These are phyloP conservation scores for Lipotes vexillifer DNA, from an alignment of 2,113 vertebrate genomes.

Conservation along the genomic window DNA sequence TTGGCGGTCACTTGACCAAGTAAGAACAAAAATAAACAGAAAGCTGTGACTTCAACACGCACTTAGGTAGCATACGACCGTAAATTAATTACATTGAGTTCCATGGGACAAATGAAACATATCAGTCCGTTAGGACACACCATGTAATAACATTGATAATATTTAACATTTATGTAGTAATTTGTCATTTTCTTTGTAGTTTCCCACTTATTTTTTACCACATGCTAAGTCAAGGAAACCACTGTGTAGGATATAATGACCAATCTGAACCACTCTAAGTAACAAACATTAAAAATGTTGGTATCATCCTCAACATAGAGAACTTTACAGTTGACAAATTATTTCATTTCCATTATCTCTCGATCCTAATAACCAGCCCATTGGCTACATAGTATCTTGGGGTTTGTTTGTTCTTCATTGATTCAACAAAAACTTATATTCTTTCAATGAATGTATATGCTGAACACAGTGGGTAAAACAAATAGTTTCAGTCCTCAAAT, in stretches of 20 bases:
- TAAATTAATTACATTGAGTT: conserved; percentile 3
- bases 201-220: background rate
- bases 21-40: background rate
- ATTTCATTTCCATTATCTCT: background rate
- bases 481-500: background rate
- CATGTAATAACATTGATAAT: background rate
- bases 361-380: background rate
- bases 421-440: background rate
- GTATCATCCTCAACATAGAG: background rate
- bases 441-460: background rate
- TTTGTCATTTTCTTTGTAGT: background rate
- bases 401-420: background rate
- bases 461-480: background rate
- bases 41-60: background rate
- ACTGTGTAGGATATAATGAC: background rate
- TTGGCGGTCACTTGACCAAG: background rate
- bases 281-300: background rate
- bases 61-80: background rate
- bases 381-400: background rate
- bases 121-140: background rate
- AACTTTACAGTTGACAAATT: background rate
- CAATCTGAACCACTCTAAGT: background rate
- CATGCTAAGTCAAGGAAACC: background rate
- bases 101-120: conserved; percentile 20
- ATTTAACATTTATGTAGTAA: background rate